Conservation (phyloP, 2,797 vertebrate species). For the Cossypha heuglini region DNA sequence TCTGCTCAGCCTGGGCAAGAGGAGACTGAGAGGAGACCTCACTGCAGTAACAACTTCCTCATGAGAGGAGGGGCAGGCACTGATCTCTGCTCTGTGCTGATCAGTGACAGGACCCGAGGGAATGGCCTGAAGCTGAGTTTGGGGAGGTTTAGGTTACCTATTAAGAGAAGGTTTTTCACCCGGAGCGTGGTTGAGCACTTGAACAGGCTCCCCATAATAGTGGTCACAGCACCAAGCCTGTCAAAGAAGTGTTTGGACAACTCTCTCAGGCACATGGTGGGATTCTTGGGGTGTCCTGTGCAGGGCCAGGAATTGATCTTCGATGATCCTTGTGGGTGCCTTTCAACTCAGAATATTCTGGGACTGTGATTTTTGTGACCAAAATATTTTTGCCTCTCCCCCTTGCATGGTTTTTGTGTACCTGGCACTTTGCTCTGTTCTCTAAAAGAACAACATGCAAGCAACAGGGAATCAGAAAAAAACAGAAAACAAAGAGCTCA, state of each 20-base stretch:
- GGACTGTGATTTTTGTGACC: neutral
- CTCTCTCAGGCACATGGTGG: neutral
- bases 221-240: neutral
- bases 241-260: neutral
- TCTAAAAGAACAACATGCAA: neutral
- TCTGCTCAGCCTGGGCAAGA: neutral
- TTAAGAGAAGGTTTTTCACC: neutral
- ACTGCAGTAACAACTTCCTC: fast-evolving
- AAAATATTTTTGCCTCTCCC: neutral
- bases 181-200: fast-evolving
- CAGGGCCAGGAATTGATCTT: neutral
- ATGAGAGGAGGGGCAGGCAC: fast-evolving
- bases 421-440: neutral
- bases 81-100: neutral
- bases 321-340: neutral
- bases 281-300: neutral
- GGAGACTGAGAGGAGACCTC: neutral
- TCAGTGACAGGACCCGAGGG: neutral
- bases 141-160: neutral
- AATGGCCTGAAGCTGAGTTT: neutral
- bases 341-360: neutral
- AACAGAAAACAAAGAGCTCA: neutral
- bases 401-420: neutral
- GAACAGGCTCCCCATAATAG: neutral
- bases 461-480: neutral